These are phyloP conservation scores for Metacarcinus magister DNA, from an alignment of 2,888 invertebrate genomes.

Conservation along the genomic window DNA sequence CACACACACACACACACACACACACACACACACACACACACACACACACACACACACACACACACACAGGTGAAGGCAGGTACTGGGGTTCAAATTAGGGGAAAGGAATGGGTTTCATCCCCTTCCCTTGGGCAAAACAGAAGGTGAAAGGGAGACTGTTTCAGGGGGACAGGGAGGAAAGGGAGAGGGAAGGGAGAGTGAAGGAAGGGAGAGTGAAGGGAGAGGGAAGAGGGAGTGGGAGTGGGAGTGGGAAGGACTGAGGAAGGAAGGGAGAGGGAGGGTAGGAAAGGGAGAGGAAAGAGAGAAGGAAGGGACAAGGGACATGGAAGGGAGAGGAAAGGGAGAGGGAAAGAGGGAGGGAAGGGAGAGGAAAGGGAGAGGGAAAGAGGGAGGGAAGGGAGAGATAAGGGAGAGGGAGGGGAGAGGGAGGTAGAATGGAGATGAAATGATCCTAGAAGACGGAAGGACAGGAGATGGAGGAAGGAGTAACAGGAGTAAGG, in stretches of 20 bases:
- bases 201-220: neutral
- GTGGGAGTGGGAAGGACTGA: neutral
- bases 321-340: neutral
- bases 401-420: neutral
- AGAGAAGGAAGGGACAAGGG: neutral
- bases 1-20: no score
- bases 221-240: neutral
- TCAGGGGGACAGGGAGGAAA: neutral
- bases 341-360: neutral
- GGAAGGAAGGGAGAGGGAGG: neutral
- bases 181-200: neutral
- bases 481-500: neutral
- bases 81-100: slow-evolving; percentile 28
- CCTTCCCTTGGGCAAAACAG: neutral
- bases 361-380: neutral
- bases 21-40: no score
- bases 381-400: neutral
- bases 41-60: neutral
- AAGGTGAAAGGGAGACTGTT: neutral
- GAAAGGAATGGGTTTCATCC: neutral
- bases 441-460: neutral
- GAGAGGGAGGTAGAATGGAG: neutral
- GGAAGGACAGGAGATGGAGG: neutral
- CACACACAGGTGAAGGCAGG: slow-evolving; percentile 8
- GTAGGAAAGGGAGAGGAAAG: neutral